Base-by-base conservation (phyloP, 2,888 invertebrate species). In the Atrina japonica region DNA sequence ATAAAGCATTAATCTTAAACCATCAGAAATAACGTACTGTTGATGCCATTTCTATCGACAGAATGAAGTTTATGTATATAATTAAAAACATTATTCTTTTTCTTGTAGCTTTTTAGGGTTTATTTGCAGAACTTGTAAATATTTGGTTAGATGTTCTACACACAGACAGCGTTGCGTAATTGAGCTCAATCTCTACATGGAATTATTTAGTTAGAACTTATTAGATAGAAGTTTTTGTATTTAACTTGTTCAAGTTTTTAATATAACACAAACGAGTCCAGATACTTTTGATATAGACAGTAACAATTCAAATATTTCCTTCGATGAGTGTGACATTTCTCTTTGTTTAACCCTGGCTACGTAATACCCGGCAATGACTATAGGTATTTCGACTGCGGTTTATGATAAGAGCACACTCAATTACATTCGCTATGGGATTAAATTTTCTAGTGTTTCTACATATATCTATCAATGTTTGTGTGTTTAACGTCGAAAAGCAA, bases 381-480 rank as follows among this genome's bases (percentile, higher is more conserved):
- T 50, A 21, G 49, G 29, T 47, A 29, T 43, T 61, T 61, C 23
- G 47, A 49, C 47, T 61, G 25, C 29, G 49, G 29, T 61, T 61
- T 61, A 61, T 49, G 61, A 61, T 49, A 49, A 61, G 41, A 61
- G 30, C 29, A 30, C 49, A 30, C 61, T 61, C 43, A 43, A 61
- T 49, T 30, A 30, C 45, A 30, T 61, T 61, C 30, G 61, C 47
- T 61, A 47, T 49, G 30, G 49, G 50, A 49, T 29, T 23, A 35
- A 47, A 49, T 43, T 35, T 49, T 18, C 30, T 61, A 49, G 49
- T 47, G 49, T 29, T 23, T 29, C 29, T 47, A 23, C 49, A 47
- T 49, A 49, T 25, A 61, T 68, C 43, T 68, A 61, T 55, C 55
- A 56, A 11, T 21, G 11, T 30, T 14, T 61, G 61, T 68, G 40